Evolutionary conservation across 2,113 vertebrate genomes (phyloP), one percentile per base, ranked within the genome.

Genomic region (Irena cyanogastra): DNA sequence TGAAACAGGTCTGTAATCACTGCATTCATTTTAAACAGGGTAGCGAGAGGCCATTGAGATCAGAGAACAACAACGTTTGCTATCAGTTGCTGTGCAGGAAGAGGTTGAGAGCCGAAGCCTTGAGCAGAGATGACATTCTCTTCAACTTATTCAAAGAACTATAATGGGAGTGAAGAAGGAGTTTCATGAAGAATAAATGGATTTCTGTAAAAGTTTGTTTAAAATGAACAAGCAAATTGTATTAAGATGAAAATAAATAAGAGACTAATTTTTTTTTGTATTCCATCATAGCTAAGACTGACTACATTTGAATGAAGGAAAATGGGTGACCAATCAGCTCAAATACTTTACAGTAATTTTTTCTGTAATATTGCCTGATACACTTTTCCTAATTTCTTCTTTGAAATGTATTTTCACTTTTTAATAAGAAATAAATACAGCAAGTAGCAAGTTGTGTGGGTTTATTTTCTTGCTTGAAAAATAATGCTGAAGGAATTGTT

Each of bases 401-500:
- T 94, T 94, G 80, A 97, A 97, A 95, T 33, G 45, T 80, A 37
- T 70, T 97, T 97, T 97, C 17, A 47, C 64, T 96, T 96, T 97
- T 97, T 92, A 84, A 31, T 87, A 70, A 91, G 93, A 97, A 97
- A 97, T 93, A 96, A 98, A 97, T 93, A 97, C 90, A 16, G 9
- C 64, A 95, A 97, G 95, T 54, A 96, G 50, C 69, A 94, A 94
- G 71, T 88, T 90, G 33, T 50, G 49, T 26, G 13, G 4, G 11
- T 2, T 42, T 44, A 44, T 13, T 49, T 69, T 68, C 68, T 97
- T 89, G 60, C 80, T 97, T 98, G 98, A 98, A 98, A 98, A 98
- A 97, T 97, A 97, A 97, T 93, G 94, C 96, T 97, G 96, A 98
- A 97, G 93, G 91, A 97, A 98, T 97, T 97, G 98, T 97, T 98